Conservation (phyloP, 37 sponge, comb jelly and placozoan species). For the Corticium candelabrum region DNA sequence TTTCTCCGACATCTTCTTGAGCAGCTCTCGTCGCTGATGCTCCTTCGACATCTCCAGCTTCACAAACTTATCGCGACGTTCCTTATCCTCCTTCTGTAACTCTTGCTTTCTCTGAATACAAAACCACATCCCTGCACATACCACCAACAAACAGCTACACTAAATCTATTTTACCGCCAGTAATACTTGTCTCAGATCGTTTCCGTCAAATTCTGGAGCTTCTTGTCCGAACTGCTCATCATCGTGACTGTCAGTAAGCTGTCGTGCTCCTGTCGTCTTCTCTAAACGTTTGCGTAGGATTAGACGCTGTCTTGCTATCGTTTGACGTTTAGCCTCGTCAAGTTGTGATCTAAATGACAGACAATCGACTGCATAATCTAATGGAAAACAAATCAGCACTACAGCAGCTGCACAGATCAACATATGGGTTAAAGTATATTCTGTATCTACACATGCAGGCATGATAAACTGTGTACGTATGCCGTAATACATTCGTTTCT, state of each 20-base stretch:
- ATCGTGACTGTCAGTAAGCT: background rate
- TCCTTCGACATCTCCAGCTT: constrained; percentile 53
- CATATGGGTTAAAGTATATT: too few relatives aligned
- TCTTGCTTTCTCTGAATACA: constrained; percentile 29
- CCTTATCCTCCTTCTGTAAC: constrained; percentile 22
- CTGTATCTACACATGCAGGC: too few relatives aligned
- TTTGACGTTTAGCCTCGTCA: constrained; percentile 53
- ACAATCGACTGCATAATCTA: too few relatives aligned
- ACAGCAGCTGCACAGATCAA: too few relatives aligned
- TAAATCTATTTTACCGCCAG: background rate
- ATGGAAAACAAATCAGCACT: too few relatives aligned
- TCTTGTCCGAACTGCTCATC: background rate
- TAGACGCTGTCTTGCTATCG: constrained; percentile 24
- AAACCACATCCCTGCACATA: too few relatives aligned
- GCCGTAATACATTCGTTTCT: too few relatives aligned
- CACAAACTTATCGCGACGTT: constrained; percentile 46
- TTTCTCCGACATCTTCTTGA: constrained; percentile 64
- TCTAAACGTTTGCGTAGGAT: background rate
- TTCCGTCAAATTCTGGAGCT: background rate
- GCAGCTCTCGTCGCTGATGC: constrained; percentile 37
- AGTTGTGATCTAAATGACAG: too few relatives aligned
- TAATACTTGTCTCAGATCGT: background rate
- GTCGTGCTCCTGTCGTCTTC: background rate
- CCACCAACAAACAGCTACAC: too few relatives aligned
- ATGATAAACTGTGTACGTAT: too few relatives aligned